phyloP scores from a whole-genome alignment of 2,797 vertebrate genomes.

The Sebastiscus tertius region DNA sequence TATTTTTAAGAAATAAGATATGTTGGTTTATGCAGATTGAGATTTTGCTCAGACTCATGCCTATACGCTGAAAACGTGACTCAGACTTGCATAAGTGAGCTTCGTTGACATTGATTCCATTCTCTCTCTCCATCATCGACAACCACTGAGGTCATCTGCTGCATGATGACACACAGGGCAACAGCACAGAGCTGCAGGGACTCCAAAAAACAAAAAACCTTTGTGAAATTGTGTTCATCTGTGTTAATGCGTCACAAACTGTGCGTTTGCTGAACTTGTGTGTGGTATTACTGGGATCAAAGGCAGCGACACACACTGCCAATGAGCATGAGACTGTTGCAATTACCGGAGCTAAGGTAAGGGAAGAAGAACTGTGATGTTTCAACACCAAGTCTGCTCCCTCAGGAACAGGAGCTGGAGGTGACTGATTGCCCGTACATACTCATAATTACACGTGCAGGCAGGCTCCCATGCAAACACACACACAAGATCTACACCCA shows the following conservation, averaged over 20 bases:
- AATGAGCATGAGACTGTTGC: conserved; percentile 57
- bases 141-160: conserved; percentile 44
- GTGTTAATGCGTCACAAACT: conserved; percentile 34
- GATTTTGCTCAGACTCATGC: neutral
- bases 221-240: conserved; percentile 4
- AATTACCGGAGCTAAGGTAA: conserved; percentile 54
- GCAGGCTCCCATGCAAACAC: conserved; percentile 34
- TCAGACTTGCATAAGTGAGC: neutral
- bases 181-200: conserved; percentile 16
- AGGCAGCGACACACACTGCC: conserved; percentile 58
- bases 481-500: conserved; percentile 46
- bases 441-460: conserved; percentile 41
- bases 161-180: conserved; percentile 52
- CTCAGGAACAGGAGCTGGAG: conserved; percentile 55
- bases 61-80: neutral
- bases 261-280: conserved; percentile 23
- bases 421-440: conserved; percentile 53
- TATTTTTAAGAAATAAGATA: neutral
- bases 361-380: conserved; percentile 31
- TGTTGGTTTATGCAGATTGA: neutral
- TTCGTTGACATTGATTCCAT: conserved; percentile 8
- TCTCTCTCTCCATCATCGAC: conserved; percentile 1
- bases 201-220: conserved; percentile 9
- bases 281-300: conserved; percentile 57
- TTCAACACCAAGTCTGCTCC: conserved; percentile 45